Percentiles rank a stretch among this genome's conserved stretches.
Conservation (phyloP, 2,797 vertebrate species). For the Centroberyx gerrardi region DNA sequence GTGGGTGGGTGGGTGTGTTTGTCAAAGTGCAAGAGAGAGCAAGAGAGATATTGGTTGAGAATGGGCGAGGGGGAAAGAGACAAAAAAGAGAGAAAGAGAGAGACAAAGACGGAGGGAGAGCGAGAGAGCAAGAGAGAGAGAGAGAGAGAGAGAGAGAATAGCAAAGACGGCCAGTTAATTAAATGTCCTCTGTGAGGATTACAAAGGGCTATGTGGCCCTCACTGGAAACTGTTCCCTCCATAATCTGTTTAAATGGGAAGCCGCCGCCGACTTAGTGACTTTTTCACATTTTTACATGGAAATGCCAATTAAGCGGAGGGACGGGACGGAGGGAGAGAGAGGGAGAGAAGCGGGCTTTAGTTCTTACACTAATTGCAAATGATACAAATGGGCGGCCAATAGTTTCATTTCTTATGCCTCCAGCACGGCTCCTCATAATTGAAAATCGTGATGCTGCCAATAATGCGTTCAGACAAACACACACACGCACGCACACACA, state of each 20-base stretch:
- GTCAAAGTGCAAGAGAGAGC: neutral
- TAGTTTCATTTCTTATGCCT: conserved; percentile 64
- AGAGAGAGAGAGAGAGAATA: conserved; percentile 21
- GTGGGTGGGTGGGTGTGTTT: neutral
- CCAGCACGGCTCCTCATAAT: conserved; percentile 64
- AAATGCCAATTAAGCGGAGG: conserved; percentile 78
- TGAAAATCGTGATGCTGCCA: conserved; percentile 63
- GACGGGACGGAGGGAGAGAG: conserved; percentile 28
- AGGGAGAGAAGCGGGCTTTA: conserved; percentile 47
- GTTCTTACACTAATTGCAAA: conserved; percentile 78
- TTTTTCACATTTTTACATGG: conserved; percentile 75
- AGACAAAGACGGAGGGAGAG: conserved; percentile 8
- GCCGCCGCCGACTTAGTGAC: conserved; percentile 65
- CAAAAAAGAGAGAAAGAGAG: neutral
- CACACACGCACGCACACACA: conserved; percentile 5
- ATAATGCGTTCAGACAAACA: conserved; percentile 1
- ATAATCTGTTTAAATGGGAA: conserved; percentile 81
- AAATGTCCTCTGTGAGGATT: conserved; percentile 83
- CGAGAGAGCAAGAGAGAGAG: conserved; percentile 5
- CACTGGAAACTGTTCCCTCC: conserved; percentile 78
- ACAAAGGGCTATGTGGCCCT: conserved; percentile 78
- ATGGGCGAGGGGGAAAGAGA: conserved; percentile 3
- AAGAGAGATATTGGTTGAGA: neutral
- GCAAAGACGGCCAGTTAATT: conserved; percentile 78
- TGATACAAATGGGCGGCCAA: conserved; percentile 77